phyloP scores from a whole-genome alignment of 2,888 invertebrate species.

The Aromia moschata region DNA sequence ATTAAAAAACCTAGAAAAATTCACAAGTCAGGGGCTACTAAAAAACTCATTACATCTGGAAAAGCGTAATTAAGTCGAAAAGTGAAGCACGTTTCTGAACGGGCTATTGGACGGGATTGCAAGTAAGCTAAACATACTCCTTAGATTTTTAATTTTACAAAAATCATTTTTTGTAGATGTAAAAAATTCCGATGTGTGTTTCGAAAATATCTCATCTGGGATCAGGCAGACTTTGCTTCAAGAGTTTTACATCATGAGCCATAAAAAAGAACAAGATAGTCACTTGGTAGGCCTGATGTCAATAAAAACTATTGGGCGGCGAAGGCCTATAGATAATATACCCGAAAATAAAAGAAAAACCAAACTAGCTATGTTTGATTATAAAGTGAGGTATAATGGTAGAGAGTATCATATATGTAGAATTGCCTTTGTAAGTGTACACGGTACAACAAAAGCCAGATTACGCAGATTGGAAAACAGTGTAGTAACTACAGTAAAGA shows the following conservation, averaged over 20 bases:
- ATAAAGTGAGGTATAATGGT: neutral
- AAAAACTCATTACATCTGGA: slow-evolving; percentile 4
- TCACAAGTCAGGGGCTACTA: neutral
- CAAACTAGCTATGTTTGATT: slow-evolving; percentile 6
- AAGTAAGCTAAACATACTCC: slow-evolving; percentile 1
- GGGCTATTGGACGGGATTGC: slow-evolving; percentile 2
- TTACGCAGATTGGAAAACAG: neutral
- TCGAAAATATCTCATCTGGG: neutral
- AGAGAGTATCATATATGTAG: neutral
- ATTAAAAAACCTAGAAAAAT: neutral
- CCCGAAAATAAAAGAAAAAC: slow-evolving; percentile 4
- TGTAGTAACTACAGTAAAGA: neutral
- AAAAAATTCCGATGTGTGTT: neutral
- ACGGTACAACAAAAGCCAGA: neutral
- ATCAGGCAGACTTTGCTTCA: slow-evolving; percentile 2
- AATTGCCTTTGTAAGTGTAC: neutral
- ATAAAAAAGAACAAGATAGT: neutral
- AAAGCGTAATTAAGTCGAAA: neutral
- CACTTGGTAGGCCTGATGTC: slow-evolving; percentile 2
- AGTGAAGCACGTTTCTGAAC: slow-evolving; percentile 1
- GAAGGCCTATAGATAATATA: neutral
- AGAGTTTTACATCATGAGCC: slow-evolving; percentile 1
- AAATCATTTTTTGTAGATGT: slow-evolving; percentile 4
- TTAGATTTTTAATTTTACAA: slow-evolving; percentile 2
- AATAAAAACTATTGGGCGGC: slow-evolving; percentile 2